These are phyloP conservation scores for Acipenser transmontanus DNA, from an alignment of 2,797 vertebrate genomes.

Conservation along the genomic window DNA sequence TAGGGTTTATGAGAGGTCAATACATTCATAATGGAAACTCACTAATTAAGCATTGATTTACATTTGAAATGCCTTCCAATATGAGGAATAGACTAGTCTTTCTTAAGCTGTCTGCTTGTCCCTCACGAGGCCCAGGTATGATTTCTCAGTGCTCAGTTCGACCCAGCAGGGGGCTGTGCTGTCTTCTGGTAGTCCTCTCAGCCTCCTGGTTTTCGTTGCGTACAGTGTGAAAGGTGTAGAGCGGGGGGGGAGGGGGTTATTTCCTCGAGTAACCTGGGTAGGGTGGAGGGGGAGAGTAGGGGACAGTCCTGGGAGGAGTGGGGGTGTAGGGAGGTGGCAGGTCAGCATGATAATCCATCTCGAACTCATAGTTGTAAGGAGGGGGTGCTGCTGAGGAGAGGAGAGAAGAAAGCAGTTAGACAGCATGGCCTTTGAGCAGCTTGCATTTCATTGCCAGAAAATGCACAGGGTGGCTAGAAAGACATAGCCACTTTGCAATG, in stretches of 20 bases:
- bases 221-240: not conserved
- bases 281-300: slow-evolving; percentile 73
- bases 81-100: too few species aligned
- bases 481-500: too few species aligned
- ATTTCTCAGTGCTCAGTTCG: not conserved
- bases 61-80: too few species aligned
- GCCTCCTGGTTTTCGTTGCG: not conserved
- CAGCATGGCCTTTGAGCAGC: too few species aligned
- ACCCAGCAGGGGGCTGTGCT: not conserved
- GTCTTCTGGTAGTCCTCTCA: not conserved
- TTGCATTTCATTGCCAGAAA: too few species aligned
- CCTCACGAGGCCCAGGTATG: too few species aligned
- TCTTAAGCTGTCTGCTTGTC: too few species aligned
- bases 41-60: too few species aligned
- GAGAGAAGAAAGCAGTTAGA: slow-evolving; percentile 15
- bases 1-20: too few species aligned
- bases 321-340: slow-evolving; percentile 79
- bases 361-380: slow-evolving; percentile 72
- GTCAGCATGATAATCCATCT: slow-evolving; percentile 69
- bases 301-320: slow-evolving; percentile 49
- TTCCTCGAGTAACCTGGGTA: slow-evolving; percentile 76
- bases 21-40: too few species aligned
- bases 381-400: slow-evolving; percentile 67
- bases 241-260: slow-evolving; percentile 30
- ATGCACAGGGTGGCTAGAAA: too few species aligned